phyloP scores from a whole-genome alignment of 2,888 invertebrate species.

The Lithophane ornitopus region DNA sequence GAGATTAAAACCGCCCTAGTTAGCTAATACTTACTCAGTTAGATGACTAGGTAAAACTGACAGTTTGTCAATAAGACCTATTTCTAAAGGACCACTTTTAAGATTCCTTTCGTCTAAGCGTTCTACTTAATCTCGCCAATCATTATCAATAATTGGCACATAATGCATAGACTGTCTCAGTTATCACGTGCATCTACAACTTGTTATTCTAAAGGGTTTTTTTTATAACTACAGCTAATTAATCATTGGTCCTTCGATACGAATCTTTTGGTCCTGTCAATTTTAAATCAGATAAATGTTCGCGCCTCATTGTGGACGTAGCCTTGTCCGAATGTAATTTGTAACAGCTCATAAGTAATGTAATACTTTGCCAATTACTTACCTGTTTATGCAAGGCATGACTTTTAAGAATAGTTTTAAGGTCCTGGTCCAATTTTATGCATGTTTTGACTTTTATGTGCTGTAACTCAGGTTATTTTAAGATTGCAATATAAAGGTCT shows the following conservation, averaged over 20 bases:
- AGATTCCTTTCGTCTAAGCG: not conserved
- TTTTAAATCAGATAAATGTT: slow-evolving; percentile 18
- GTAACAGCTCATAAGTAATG: slow-evolving; percentile 55
- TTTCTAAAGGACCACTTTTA: slow-evolving; percentile 32
- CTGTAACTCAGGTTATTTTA: not conserved
- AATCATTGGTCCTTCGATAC: slow-evolving; percentile 20
- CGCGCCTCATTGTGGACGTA: slow-evolving; percentile 30
- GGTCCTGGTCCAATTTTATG: slow-evolving; percentile 73
- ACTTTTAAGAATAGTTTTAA: slow-evolving; percentile 64
- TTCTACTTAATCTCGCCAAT: slow-evolving; percentile 20
- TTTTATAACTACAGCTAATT: slow-evolving; percentile 13
- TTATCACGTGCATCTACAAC: slow-evolving; percentile 24
- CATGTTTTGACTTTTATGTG: slow-evolving; percentile 41
- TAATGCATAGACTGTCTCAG: slow-evolving; percentile 21
- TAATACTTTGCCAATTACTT: slow-evolving; percentile 54
- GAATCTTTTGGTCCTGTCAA: slow-evolving; percentile 27
- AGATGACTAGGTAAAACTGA: slow-evolving; percentile 1
- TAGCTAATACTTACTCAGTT: not conserved
- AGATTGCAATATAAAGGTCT: not conserved
- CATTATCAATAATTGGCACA: slow-evolving; percentile 27
- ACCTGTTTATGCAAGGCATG: slow-evolving; percentile 70
- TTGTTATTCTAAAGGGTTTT: slow-evolving; percentile 11
- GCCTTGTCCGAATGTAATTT: slow-evolving; percentile 63
- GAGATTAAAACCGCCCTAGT: not conserved
- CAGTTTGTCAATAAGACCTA: slow-evolving; percentile 3